Conservation (phyloP, 2,888 invertebrate genomes). For the Lottia scabra region DNA sequence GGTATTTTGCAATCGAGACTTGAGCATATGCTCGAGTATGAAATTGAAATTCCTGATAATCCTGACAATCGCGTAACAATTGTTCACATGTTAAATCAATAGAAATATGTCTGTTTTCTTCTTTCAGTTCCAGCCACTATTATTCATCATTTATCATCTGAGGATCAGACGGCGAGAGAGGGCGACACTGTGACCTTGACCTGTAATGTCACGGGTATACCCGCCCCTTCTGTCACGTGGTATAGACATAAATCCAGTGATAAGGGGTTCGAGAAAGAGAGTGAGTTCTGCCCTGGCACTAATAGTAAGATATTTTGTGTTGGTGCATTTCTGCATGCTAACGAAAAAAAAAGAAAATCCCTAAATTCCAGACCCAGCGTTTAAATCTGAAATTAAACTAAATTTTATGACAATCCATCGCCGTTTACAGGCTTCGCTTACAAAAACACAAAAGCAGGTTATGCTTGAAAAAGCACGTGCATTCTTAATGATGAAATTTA, state of each 20-base stretch:
- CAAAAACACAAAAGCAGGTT: too few relatives aligned
- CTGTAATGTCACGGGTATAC: slow-evolving; percentile 80
- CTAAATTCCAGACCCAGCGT: too few relatives aligned
- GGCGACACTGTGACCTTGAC: slow-evolving; percentile 92
- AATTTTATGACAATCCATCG: too few relatives aligned
- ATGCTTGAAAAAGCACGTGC: too few relatives aligned
- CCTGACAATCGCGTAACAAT: too few relatives aligned
- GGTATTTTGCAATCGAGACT: too few relatives aligned
- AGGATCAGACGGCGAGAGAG: slow-evolving; percentile 89
- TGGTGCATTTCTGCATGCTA: slow-evolving; percentile 6
- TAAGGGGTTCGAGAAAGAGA: slow-evolving; percentile 34
- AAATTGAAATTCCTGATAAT: too few relatives aligned
- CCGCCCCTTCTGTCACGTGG: slow-evolving; percentile 93
- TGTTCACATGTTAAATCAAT: too few relatives aligned
- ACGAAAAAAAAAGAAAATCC: background rate
- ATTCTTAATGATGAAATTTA: too few relatives aligned
- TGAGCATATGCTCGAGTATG: too few relatives aligned
- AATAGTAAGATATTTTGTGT: slow-evolving; percentile 34
- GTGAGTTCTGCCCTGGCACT: slow-evolving; percentile 43
- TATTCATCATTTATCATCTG: slow-evolving; percentile 83
- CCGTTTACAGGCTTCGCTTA: too few relatives aligned
- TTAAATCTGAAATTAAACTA: too few relatives aligned
- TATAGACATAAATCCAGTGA: slow-evolving; percentile 64
- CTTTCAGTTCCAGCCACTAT: slow-evolving; percentile 91
- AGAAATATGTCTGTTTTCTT: background rate